Percentiles rank a stretch among this genome's conserved stretches.
These are phyloP conservation scores for Chiridota heheva DNA, from an alignment of 35 echinoderm and acorn worm species.

Conservation along the genomic window DNA sequence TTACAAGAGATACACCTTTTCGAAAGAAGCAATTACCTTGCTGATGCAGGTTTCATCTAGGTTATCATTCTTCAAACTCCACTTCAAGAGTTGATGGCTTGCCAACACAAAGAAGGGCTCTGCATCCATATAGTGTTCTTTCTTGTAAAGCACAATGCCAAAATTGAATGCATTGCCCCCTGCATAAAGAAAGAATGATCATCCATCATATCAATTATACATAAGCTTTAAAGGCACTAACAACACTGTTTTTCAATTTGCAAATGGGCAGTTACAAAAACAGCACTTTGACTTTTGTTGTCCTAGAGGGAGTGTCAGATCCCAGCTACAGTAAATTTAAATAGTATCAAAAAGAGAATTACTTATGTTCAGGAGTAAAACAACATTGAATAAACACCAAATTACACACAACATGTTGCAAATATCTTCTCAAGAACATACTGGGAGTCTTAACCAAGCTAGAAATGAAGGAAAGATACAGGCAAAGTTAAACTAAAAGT, in stretches of 20 bases:
- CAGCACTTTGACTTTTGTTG: not conserved
- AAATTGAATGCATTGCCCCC: conserved; percentile 80
- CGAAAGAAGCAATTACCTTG: conserved; percentile 32
- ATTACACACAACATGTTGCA: not conserved
- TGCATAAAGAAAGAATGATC: conserved; percentile 21
- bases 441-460: too few species aligned
- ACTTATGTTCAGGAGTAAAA: not conserved
- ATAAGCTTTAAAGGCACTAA: not conserved
- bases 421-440: too few species aligned
- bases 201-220: not conserved
- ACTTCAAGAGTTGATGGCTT: conserved; percentile 61
- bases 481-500: not conserved
- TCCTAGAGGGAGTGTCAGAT: too few species aligned
- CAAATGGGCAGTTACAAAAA: not conserved
- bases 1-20: not conserved
- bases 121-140: conserved; percentile 55
- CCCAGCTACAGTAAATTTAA: not conserved
- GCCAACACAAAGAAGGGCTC: conserved; percentile 40
- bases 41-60: conserved; percentile 47
- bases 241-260: not conserved
- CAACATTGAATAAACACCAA: not conserved
- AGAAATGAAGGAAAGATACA: too few species aligned
- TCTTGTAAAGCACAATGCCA: conserved; percentile 78
- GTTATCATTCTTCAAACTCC: conserved; percentile 55
- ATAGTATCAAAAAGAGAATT: not conserved